A percentile compares a stretch with the other conserved stretches of the same genome.
Evolutionary conservation across 2,797 vertebrate species (phyloP).

Genomic region (Periophthalmus magnuspinnatus): DNA sequence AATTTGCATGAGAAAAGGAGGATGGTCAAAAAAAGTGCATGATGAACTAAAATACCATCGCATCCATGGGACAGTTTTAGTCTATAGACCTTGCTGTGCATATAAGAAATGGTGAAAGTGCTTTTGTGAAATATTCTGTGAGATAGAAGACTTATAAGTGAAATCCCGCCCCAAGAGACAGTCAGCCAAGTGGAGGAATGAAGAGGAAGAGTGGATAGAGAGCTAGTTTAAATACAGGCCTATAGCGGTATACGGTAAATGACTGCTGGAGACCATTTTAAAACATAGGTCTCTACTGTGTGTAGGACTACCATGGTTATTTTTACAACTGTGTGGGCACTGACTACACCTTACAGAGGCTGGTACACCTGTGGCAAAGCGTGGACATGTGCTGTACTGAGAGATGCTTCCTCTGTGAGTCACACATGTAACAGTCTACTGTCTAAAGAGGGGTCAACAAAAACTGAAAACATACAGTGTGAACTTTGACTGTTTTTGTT

Average conservation of each 20-base stretch:
- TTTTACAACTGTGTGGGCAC: constrained; percentile 72
- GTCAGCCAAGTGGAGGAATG: constrained; percentile 45
- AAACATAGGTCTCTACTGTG: constrained; percentile 56
- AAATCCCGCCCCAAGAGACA: constrained; percentile 62
- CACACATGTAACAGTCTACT: not conserved
- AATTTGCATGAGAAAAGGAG: constrained; percentile 25
- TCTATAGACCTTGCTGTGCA: constrained; percentile 31
- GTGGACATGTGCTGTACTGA: constrained; percentile 30
- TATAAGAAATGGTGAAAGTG: constrained; percentile 33
- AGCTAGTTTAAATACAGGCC: constrained; percentile 64
- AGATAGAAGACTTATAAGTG: constrained; percentile 68
- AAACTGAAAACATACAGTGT: constrained; percentile 2
- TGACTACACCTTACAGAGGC: constrained; percentile 60
- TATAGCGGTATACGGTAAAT: constrained; percentile 56
- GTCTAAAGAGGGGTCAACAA: constrained; percentile 9
- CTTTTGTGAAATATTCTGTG: constrained; percentile 67
- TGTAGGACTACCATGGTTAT: constrained; percentile 72
- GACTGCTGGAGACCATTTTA: constrained; percentile 53
- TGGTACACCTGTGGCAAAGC: constrained; percentile 54
- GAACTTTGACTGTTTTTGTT: not conserved
- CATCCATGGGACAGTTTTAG: constrained; percentile 40
- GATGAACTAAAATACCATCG: constrained; percentile 17
- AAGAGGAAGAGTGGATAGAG: constrained; percentile 52
- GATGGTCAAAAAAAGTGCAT: constrained; percentile 49
- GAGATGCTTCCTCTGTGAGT: constrained; percentile 18